Conservation (phyloP, 2,113 vertebrate species). For the Corvus cornix region DNA sequence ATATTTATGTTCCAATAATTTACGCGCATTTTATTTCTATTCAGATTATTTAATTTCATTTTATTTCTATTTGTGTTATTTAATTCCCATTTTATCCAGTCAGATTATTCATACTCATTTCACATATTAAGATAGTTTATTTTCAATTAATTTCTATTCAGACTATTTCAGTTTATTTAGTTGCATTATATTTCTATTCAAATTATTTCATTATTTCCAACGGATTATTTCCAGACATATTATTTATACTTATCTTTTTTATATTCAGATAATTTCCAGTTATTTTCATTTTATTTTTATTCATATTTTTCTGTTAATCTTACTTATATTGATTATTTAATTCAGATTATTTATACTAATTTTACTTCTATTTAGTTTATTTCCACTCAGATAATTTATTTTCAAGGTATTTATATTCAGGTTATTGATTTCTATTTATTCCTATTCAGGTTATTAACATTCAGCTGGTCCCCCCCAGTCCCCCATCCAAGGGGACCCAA, state of each 20-base stretch:
- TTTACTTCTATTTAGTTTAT: background rate
- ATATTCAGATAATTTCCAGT: background rate
- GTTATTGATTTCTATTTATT: background rate
- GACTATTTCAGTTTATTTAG: background rate
- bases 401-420: background rate
- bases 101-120: background rate
- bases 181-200: background rate
- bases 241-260: background rate
- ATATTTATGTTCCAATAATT: background rate
- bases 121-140: background rate
- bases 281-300: background rate
- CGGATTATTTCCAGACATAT: background rate
- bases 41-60: background rate
- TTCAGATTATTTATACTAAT: background rate
- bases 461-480: background rate
- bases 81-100: background rate
- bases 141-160: background rate
- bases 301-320: background rate
- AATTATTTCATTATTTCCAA: background rate
- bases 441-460: background rate
- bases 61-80: background rate
- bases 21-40: background rate
- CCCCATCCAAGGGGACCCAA: background rate
- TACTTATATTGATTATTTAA: background rate
- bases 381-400: background rate